These are phyloP conservation scores for Harpalus rufipes DNA, from an alignment of 2,888 invertebrate species.

Conservation along the genomic window DNA sequence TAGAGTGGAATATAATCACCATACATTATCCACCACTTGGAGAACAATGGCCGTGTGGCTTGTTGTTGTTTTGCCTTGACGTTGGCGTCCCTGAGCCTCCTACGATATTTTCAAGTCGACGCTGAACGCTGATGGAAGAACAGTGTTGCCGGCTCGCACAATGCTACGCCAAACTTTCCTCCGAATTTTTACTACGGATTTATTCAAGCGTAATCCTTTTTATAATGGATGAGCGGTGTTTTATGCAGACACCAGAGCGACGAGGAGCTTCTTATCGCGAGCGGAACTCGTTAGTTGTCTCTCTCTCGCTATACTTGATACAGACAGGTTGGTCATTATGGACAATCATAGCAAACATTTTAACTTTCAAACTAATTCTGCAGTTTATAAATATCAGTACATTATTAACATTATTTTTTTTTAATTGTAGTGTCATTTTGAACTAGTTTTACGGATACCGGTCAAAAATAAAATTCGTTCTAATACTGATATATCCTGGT, in stretches of 20 bases:
- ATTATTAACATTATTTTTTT: too few relatives aligned
- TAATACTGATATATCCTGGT: too few relatives aligned
- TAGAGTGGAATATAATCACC: conserved; percentile 43
- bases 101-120: conserved; percentile 39
- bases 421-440: too few relatives aligned
- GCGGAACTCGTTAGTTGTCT: conserved; percentile 31
- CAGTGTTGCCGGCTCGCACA: conserved; percentile 49
- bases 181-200: conserved; percentile 59
- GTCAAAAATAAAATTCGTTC: too few relatives aligned
- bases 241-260: conserved; percentile 43
- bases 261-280: conserved; percentile 14
- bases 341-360: not conserved
- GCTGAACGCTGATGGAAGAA: conserved; percentile 55
- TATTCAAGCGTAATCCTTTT: conserved; percentile 53
- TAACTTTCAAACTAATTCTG: not conserved
- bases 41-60: conserved; percentile 32
- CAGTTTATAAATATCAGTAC: not conserved
- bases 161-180: conserved; percentile 42
- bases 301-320: conserved; percentile 19
- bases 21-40: conserved; percentile 39
- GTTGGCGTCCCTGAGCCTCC: conserved; percentile 6
- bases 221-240: conserved; percentile 60
- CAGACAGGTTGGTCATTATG: not conserved
- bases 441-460: too few relatives aligned
- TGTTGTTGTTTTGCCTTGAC: conserved; percentile 40